Conservation (phyloP, 2,797 vertebrate genomes). For the Pampus argenteus region DNA sequence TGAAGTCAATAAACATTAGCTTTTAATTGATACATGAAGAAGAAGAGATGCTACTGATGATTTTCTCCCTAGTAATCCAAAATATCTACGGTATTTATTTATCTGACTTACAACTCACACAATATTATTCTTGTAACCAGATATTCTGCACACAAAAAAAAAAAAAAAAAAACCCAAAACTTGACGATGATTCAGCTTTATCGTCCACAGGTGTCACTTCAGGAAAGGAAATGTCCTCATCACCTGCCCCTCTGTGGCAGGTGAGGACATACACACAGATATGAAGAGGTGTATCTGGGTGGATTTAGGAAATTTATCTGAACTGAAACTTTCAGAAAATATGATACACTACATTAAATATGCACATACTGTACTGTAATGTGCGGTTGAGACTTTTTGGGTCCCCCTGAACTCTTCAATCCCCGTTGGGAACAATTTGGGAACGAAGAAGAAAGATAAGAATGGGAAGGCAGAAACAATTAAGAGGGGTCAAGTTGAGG, state of each 20-base stretch:
- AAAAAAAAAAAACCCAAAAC: too few relatives aligned
- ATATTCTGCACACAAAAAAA: too few relatives aligned
- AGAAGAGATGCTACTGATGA: background rate
- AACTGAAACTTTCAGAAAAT: slow-evolving; percentile 13
- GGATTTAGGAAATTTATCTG: slow-evolving; percentile 12
- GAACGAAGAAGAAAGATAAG: background rate
- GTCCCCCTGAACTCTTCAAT: slow-evolving; percentile 25
- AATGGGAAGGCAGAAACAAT: background rate
- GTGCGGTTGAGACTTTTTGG: slow-evolving; percentile 4
- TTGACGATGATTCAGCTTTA: slow-evolving; percentile 46
- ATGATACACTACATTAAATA: slow-evolving; percentile 13
- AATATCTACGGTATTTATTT: slow-evolving; percentile 1
- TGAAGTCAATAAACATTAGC: slow-evolving; percentile 20
- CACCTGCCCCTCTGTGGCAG: slow-evolving; percentile 15
- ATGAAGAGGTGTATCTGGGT: slow-evolving; percentile 8
- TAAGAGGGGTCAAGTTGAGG: slow-evolving; percentile 21
- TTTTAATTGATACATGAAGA: slow-evolving; percentile 1
- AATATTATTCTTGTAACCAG: background rate
- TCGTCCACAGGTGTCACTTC: slow-evolving; percentile 21
- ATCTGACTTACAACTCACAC: background rate
- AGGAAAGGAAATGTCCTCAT: slow-evolving; percentile 56
- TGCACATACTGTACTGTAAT: background rate
- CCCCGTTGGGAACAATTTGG: slow-evolving; percentile 37
- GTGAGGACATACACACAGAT: slow-evolving; percentile 24
- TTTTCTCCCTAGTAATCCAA: background rate